Evolutionary conservation across 2,113 vertebrate genomes (phyloP), one percentile per base, ranked within the genome.

Genomic region (Uria lomvia): DNA sequence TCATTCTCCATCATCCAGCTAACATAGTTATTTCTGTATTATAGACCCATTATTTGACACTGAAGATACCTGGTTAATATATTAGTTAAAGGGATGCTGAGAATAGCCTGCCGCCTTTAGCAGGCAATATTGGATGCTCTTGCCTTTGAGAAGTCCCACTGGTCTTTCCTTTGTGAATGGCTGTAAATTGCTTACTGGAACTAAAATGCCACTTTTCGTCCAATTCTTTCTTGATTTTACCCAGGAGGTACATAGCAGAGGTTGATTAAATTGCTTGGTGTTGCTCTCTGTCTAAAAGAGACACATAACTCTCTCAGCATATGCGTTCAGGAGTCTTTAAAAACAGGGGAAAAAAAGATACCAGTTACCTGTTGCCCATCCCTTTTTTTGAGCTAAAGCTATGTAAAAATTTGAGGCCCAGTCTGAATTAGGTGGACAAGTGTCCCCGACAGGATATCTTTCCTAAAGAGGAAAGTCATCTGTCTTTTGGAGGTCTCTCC

Each of bases 151-250:
- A 87, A 89, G 83, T 91, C 94, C 92, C 94, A 80, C 49, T 70
- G 95, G 94, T 65, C 77, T 98, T 98, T 97, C 95, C 94, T 96
- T 88, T 90, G 90, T 76, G 90, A 97, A 92, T 75, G 73, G 70
- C 49, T 96, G 26, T 96, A 93, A 88, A 96, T 88, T 95, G 83
- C 65, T 89, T 83, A 94, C 92, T 96, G 94, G 76, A 94, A 95
- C 56, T 43, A 82, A 96, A 96, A 95, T 74, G 49, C 34, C 53
- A 94, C 29, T 66, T 65, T 93, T 96, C 79, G 70, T 80, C 66
- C 50, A 94, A 82, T 67, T 97, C 75, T 74, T 65, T 85, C 78
- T 94, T 94, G 50, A 91, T 90, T 89, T 92, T 88, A 83, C 56
- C 45, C 81, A 78, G 2, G 52, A 94, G 66, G n/a, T 78, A 92